A percentile compares a stretch with the other conserved stretches of the same genome.
Evolutionary conservation across 2,113 vertebrate genomes (phyloP).

Genomic region (Aviceda subcristata): DNA sequence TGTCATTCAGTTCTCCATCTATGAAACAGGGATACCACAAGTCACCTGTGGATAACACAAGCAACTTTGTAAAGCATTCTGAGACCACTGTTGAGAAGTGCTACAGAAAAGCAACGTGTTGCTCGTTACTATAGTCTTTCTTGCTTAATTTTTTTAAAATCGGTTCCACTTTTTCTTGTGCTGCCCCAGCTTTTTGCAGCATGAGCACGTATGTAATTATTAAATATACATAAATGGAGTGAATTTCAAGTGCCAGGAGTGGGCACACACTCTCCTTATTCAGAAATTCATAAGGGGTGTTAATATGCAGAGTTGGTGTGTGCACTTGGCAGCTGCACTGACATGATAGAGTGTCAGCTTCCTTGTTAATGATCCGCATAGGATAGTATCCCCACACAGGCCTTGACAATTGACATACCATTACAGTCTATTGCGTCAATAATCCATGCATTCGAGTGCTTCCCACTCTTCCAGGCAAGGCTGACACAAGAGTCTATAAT

Average conservation of each 20-base stretch:
- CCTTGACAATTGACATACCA: conserved; percentile 63
- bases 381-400: conserved; percentile 59
- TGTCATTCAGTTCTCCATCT: not conserved
- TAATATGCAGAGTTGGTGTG: conserved; percentile 64
- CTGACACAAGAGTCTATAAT: conserved; percentile 50
- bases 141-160: not conserved
- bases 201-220: conserved; percentile 6
- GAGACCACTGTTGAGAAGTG: not conserved
- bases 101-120: not conserved
- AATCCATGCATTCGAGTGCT: conserved; percentile 62
- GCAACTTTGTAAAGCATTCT: not conserved
- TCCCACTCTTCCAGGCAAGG: conserved; percentile 44
- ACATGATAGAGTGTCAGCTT: conserved; percentile 65
- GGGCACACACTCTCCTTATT: conserved; percentile 27
- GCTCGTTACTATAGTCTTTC: not conserved
- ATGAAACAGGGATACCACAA: not conserved
- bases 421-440: conserved; percentile 60
- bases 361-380: conserved; percentile 65
- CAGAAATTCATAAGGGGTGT: conserved; percentile 55
- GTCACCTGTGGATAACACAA: not conserved
- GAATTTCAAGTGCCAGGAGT: conserved; percentile 49
- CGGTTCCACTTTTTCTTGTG: not conserved
- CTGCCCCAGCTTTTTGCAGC: not conserved
- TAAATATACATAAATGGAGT: conserved; percentile 39
- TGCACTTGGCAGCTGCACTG: conserved; percentile 57